These are phyloP conservation scores for Arctia plantaginis DNA, from an alignment of 2,888 invertebrate genomes.

Conservation along the genomic window DNA sequence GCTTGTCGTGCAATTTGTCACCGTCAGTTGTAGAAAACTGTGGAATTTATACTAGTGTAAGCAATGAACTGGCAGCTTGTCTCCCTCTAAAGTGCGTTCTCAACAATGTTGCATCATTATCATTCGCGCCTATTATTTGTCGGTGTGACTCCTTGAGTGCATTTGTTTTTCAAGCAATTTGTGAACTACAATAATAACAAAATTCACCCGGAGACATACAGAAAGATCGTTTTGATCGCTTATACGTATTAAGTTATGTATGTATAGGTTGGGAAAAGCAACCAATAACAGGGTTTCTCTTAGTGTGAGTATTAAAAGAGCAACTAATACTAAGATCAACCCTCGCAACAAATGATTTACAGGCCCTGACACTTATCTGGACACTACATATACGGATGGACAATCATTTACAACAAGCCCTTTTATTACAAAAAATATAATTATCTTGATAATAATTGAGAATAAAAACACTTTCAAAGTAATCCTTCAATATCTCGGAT, in stretches of 20 bases:
- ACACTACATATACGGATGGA: too few relatives aligned
- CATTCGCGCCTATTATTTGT: constrained; percentile 5
- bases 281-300: not conserved
- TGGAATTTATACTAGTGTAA: constrained; percentile 32
- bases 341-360: too few relatives aligned
- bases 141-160: not conserved
- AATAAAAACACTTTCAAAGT: too few relatives aligned
- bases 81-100: constrained; percentile 8
- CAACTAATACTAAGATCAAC: too few relatives aligned
- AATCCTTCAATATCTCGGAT: too few relatives aligned
- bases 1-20: constrained; percentile 34
- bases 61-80: constrained; percentile 31
- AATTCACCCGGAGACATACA: not conserved
- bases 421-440: too few relatives aligned
- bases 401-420: too few relatives aligned
- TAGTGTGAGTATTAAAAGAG: not conserved
- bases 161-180: constrained; percentile 3
- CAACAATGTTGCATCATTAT: constrained; percentile 18
- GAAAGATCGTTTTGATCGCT: not conserved
- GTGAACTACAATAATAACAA: not conserved
- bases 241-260: too few relatives aligned
- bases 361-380: too few relatives aligned
- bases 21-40: constrained; percentile 35
- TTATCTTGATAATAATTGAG: too few relatives aligned
- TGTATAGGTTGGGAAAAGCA: not conserved